phyloP scores from a whole-genome alignment of 2,113 vertebrate species.

The Montifringilla adamsi region DNA sequence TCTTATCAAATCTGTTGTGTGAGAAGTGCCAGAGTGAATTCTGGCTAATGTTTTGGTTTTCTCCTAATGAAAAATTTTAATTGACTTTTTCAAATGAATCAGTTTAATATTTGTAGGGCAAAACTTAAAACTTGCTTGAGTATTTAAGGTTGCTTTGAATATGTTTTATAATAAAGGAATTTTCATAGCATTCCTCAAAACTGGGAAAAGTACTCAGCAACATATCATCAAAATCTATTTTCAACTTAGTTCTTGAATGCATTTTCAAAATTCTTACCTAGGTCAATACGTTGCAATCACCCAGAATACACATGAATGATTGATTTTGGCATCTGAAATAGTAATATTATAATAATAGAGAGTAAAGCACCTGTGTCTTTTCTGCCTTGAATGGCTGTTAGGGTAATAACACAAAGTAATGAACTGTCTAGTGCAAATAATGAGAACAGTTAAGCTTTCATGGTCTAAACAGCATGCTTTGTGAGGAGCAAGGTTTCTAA shows the following conservation, averaged over 20 bases:
- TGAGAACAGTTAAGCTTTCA: background rate
- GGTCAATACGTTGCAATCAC: background rate
- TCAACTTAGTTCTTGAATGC: background rate
- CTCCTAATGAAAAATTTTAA: background rate
- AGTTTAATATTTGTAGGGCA: background rate
- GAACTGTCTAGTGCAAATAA: background rate
- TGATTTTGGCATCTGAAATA: slow-evolving; percentile 11
- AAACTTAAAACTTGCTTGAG: background rate
- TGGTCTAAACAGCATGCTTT: background rate
- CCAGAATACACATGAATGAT: background rate
- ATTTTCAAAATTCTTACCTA: slow-evolving; percentile 13
- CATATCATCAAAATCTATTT: background rate
- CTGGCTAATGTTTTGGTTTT: background rate
- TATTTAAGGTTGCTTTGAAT: background rate
- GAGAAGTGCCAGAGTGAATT: background rate
- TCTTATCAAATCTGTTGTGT: background rate
- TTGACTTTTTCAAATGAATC: background rate
- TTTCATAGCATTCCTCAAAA: background rate
- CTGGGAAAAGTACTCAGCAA: background rate
- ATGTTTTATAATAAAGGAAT: background rate
- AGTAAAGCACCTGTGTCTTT: background rate
- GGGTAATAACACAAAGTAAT: background rate
- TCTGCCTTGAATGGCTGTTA: background rate
- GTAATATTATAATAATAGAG: background rate
- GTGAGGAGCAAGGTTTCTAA: background rate